These are phyloP conservation scores for Drosophila dives DNA, from an alignment of 2,888 invertebrate genomes.

Conservation along the genomic window DNA sequence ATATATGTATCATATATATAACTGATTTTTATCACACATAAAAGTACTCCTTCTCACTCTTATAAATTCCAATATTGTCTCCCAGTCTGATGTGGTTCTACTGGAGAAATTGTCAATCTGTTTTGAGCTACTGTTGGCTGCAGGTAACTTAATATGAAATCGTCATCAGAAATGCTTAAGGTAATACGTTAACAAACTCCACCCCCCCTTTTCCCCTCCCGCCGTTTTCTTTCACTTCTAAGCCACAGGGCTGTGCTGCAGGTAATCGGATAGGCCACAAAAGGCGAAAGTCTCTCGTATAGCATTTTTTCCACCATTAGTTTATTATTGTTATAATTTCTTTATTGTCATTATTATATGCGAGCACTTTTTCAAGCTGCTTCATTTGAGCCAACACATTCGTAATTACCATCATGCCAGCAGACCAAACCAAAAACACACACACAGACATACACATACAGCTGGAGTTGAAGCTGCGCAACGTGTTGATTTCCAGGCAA, in stretches of 20 bases:
- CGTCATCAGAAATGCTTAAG: constrained; percentile 37
- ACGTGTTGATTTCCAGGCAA: constrained; percentile 74
- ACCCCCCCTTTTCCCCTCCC: constrained; percentile 1
- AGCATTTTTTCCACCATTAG: constrained; percentile 69
- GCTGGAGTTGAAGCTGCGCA: constrained; percentile 26
- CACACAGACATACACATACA: constrained; percentile 5
- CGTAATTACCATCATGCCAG: constrained; percentile 71
- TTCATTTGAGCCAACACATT: constrained; percentile 65
- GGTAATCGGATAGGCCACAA: constrained; percentile 74
- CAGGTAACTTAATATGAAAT: constrained; percentile 60
- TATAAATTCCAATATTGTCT: neutral
- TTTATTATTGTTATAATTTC: constrained; percentile 79
- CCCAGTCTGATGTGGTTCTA: neutral
- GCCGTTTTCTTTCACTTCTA: constrained; percentile 19
- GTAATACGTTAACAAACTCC: constrained; percentile 14
- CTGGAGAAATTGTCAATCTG: constrained; percentile 1
- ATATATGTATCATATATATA: neutral
- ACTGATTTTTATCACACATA: too few species aligned
- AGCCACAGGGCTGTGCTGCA: constrained; percentile 43
- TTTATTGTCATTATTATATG: constrained; percentile 76
- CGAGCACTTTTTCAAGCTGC: constrained; percentile 60
- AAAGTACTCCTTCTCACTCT: neutral
- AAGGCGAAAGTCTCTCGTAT: constrained; percentile 69
- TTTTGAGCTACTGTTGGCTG: constrained; percentile 30
- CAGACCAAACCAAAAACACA: constrained; percentile 24